These are phyloP conservation scores for Eudiplozoon nipponicum DNA, from an alignment of 2,888 invertebrate species.

Conservation along the genomic window DNA sequence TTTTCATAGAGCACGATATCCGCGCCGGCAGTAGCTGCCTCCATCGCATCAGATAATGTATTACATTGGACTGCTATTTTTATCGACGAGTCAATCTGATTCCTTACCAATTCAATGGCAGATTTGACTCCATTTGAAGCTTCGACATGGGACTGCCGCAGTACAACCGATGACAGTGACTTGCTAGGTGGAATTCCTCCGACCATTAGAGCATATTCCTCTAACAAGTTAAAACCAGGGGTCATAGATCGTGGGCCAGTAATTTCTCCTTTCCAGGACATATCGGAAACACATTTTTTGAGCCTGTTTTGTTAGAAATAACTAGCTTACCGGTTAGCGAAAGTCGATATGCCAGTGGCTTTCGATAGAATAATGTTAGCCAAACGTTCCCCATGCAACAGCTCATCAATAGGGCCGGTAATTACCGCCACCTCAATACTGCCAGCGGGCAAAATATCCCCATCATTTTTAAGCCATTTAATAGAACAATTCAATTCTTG, in stretches of 20 bases:
- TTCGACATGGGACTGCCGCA: no score
- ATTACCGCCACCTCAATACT: conserved; percentile 22
- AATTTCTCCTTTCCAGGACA: conserved; percentile 25
- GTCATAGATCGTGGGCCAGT: conserved; percentile 29
- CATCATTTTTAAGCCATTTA: conserved; percentile 24
- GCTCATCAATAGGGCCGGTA: conserved; percentile 22
- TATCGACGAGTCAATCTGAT: conserved; percentile 17
- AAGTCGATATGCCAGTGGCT: conserved; percentile 27
- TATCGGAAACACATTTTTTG: conserved; percentile 18
- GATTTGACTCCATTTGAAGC: no score
- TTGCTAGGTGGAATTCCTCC: no score
- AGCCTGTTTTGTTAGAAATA: conserved; percentile 16
- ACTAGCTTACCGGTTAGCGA: conserved; percentile 17
- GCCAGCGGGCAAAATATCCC: conserved; percentile 19
- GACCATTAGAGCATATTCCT: conserved; percentile 28
- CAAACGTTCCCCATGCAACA: conserved; percentile 27
- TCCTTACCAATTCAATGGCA: no score
- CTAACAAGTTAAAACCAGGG: conserved; percentile 29
- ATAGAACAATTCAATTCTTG: conserved; percentile 24
- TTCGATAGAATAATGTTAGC: conserved; percentile 26
- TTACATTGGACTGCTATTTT: conserved; percentile 29
- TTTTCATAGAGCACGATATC: conserved; percentile 29
- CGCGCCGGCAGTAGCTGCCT: conserved; percentile 26
- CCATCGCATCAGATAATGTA: conserved; percentile 24
- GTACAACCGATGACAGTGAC: no score